Evolutionary conservation across 2,888 invertebrate genomes (phyloP).

Genomic region (Mechanitis mazaeus): DNA sequence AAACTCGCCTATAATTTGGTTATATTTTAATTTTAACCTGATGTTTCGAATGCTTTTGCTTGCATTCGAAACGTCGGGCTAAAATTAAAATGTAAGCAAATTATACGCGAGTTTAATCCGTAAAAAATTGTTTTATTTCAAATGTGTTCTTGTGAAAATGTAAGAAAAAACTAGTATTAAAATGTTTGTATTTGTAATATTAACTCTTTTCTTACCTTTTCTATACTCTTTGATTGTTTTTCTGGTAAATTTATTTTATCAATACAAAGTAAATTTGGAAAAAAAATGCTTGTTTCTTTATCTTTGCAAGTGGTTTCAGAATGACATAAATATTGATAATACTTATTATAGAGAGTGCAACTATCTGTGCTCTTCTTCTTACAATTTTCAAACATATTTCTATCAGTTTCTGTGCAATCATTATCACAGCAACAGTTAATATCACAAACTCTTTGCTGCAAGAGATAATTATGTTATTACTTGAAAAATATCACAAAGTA

Average conservation of each 20-base stretch:
- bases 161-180: background rate
- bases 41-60: no score
- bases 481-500: background rate
- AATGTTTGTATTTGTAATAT: background rate
- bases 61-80: no score
- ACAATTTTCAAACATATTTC: conserved; percentile 79
- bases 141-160: no score
- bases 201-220: conserved; percentile 36
- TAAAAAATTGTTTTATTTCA: background rate
- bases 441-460: conserved; percentile 81
- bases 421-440: conserved; percentile 90
- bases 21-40: no score
- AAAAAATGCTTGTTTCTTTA: conserved; percentile 28
- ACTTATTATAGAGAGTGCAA: conserved; percentile 9
- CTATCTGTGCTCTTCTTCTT: conserved; percentile 32
- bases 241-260: conserved; percentile 59
- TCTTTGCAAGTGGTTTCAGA: conserved; percentile 35
- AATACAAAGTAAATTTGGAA: conserved; percentile 57
- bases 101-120: background rate
- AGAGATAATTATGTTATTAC: conserved; percentile 25
- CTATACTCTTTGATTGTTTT: conserved; percentile 35
- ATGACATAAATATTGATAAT: conserved; percentile 9
- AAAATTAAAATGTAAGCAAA: no score
- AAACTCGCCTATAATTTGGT: no score
- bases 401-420: conserved; percentile 81